A percentile compares a stretch with the other conserved stretches of the same genome.
These are phyloP conservation scores for Cantharis rustica DNA, from an alignment of 2,888 invertebrate genomes.

Conservation along the genomic window DNA sequence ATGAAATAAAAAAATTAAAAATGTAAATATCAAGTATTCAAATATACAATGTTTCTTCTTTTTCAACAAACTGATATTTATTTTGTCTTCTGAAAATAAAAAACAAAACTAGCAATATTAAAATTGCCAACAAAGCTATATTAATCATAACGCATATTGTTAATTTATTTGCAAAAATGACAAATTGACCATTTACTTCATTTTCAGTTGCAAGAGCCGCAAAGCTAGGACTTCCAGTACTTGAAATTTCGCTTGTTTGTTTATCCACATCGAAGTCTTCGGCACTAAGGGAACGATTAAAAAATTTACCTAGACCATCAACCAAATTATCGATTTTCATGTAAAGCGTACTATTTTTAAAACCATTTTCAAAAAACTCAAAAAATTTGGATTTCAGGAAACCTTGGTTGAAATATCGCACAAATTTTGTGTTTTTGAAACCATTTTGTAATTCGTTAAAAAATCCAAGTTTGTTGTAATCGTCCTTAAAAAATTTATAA, in stretches of 20 bases:
- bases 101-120: neutral
- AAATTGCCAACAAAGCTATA: neutral
- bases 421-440: slow-evolving; percentile 9
- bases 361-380: slow-evolving; percentile 5
- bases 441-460: neutral
- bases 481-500: slow-evolving; percentile 16
- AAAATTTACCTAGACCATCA: neutral
- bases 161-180: neutral
- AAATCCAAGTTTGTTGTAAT: slow-evolving; percentile 3
- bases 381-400: slow-evolving; percentile 6
- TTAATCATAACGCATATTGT: neutral
- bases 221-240: neutral
- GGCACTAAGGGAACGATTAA: neutral
- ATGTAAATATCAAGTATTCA: neutral
- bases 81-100: neutral
- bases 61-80: neutral
- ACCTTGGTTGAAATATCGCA: slow-evolving; percentile 4
- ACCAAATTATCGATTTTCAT: neutral
- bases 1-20: neutral
- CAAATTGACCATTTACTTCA: neutral
- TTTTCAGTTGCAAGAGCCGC: neutral
- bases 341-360: neutral
- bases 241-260: neutral
- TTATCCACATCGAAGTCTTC: neutral
- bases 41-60: neutral